phyloP scores from a whole-genome alignment of 1,140 invertebrate species.

The Andrena cerasifolii region DNA sequence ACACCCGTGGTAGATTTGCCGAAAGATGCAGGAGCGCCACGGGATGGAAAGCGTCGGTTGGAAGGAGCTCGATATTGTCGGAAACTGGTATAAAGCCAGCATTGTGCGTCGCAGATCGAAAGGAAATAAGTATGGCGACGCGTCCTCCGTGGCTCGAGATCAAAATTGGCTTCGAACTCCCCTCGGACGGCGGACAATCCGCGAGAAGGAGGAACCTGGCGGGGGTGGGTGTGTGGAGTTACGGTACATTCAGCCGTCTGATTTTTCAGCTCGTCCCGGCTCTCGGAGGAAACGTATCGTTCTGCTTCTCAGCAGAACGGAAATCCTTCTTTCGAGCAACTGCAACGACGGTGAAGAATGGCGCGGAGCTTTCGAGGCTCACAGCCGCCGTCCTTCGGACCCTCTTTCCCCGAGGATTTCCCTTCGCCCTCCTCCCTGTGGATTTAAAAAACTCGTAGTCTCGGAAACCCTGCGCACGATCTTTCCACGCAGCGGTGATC shows the following conservation, averaged over 20 bases:
- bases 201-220: neutral
- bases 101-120: too few species aligned
- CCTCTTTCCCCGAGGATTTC: neutral
- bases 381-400: conserved; percentile 56
- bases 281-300: conserved; percentile 53
- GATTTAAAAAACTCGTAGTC: too few species aligned
- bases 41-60: too few species aligned
- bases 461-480: too few species aligned
- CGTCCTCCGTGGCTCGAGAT: conserved; percentile 44
- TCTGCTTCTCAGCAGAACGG: conserved; percentile 15
- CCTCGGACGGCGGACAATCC: neutral
- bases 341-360: conserved; percentile 40
- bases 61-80: too few species aligned
- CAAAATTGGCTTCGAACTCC: neutral
- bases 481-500: too few species aligned
- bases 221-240: neutral
- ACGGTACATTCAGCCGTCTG: conserved; percentile 64
- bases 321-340: conserved; percentile 59
- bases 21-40: too few species aligned
- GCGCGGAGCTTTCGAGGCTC: conserved; percentile 46
- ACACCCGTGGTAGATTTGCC: too few species aligned
- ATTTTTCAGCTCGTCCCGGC: conserved; percentile 56
- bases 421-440: too few species aligned
- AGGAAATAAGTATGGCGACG: conserved; percentile 15
- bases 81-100: too few species aligned